These are phyloP conservation scores for Cryptophagus acutangulus DNA, from an alignment of 2,888 invertebrate species.

Conservation along the genomic window DNA sequence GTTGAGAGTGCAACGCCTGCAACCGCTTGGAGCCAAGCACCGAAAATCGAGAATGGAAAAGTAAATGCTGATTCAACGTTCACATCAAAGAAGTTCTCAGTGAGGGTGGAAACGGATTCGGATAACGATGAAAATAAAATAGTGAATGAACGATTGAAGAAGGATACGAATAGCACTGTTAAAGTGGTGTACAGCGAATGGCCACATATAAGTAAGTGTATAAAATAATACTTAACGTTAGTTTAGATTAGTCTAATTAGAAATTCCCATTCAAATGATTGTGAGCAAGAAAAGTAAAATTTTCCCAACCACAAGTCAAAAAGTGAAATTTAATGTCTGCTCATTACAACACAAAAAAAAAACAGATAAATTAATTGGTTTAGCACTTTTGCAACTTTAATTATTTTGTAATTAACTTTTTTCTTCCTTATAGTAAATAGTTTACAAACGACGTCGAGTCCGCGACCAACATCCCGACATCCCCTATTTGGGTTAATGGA, in stretches of 20 bases:
- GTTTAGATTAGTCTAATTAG: no score
- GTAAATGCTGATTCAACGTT: constrained; percentile 23
- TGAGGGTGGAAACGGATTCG: constrained; percentile 34
- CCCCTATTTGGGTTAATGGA: constrained; percentile 52
- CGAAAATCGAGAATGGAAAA: constrained; percentile 39
- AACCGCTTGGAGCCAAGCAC: constrained; percentile 38
- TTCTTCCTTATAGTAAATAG: constrained; percentile 55
- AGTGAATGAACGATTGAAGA: constrained; percentile 17
- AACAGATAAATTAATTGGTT: no score
- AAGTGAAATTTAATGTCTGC: constrained; percentile 12
- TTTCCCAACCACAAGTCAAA: not conserved
- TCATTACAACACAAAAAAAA: not conserved
- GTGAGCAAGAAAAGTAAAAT: not conserved
- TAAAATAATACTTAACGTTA: not conserved
- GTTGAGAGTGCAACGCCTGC: constrained; percentile 35
- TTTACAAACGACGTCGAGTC: constrained; percentile 46
- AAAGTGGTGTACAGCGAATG: constrained; percentile 48
- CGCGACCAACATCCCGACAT: constrained; percentile 47
- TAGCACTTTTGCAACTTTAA: no score
- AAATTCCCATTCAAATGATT: not conserved
- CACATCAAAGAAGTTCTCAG: constrained; percentile 31
- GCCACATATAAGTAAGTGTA: constrained; percentile 48
- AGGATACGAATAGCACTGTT: constrained; percentile 27
- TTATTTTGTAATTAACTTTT: no score
- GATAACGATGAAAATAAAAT: constrained; percentile 19